A percentile compares a stretch with the other conserved stretches of the same genome.
Conservation (phyloP, 2,113 vertebrate species). For the Lamprologus lemairii region DNA sequence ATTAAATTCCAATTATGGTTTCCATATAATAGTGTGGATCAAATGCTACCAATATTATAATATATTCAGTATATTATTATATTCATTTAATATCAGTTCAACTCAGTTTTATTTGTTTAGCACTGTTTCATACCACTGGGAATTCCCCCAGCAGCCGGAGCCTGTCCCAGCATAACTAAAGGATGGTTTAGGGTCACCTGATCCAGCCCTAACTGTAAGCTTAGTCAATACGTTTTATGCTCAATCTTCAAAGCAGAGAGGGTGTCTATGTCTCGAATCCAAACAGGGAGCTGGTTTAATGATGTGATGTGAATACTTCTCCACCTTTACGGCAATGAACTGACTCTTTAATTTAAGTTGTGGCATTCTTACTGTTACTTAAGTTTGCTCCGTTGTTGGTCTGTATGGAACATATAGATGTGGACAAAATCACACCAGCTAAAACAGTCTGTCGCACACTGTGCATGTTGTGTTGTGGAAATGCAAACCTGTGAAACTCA, state of each 20-base stretch:
- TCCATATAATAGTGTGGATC: not conserved
- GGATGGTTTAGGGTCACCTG: not conserved
- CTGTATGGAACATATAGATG: not conserved
- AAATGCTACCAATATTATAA: not conserved
- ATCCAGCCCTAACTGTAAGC: not conserved
- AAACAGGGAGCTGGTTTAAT: not conserved
- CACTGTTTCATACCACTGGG: not conserved
- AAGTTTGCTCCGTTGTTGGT: accelerated
- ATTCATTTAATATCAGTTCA: not conserved
- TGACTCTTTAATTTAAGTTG: not conserved
- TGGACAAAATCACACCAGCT: not conserved
- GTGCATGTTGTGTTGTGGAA: accelerated
- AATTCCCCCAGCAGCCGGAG: not conserved
- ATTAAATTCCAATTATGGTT: not conserved
- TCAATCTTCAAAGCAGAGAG: not conserved
- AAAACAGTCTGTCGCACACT: not conserved
- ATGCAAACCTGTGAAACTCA: not conserved
- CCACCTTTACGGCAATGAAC: not conserved
- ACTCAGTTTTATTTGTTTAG: not conserved
- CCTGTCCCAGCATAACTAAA: not conserved
- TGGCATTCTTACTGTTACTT: not conserved
- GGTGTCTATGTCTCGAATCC: not conserved
- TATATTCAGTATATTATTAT: not conserved
- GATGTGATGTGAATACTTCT: not conserved
- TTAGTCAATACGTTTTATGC: not conserved